A percentile compares a stretch with the other conserved stretches of the same genome.
phyloP scores from a whole-genome alignment of 2,888 invertebrate genomes.

The Eurytoma adleriae region DNA sequence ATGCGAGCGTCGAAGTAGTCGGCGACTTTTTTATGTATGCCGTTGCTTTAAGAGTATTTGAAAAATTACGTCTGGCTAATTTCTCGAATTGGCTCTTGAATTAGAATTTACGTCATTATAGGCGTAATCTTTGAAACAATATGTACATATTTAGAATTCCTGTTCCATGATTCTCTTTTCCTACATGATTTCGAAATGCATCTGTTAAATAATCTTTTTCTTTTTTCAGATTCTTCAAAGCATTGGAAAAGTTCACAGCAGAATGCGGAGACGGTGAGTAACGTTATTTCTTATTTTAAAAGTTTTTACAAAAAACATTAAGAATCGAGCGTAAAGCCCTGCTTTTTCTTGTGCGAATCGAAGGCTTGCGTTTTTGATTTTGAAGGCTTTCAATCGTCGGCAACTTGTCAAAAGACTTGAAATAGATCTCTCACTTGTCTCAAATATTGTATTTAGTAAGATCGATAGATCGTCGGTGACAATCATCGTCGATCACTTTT shows the following conservation, averaged over 20 bases:
- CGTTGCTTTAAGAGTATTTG: too few relatives aligned
- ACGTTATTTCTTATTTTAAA: neutral
- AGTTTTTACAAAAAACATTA: neutral
- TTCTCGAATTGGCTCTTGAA: too few relatives aligned
- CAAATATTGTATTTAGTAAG: neutral
- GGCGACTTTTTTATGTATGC: too few relatives aligned
- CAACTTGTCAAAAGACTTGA: neutral
- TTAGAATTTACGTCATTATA: too few relatives aligned
- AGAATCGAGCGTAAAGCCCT: too few relatives aligned
- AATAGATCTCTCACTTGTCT: neutral
- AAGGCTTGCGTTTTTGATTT: neutral
- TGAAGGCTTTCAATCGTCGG: neutral
- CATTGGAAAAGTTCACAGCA: slow-evolving; percentile 72
- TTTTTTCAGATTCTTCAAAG: slow-evolving; percentile 76
- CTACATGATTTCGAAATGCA: too few relatives aligned
- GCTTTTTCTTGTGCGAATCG: too few relatives aligned
- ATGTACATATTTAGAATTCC: too few relatives aligned
- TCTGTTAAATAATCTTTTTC: slow-evolving; percentile 47
- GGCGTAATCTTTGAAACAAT: too few relatives aligned
- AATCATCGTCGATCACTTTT: slow-evolving; percentile 39
- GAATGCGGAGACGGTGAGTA: slow-evolving; percentile 71
- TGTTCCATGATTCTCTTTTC: too few relatives aligned
- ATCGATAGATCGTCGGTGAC: slow-evolving; percentile 25
- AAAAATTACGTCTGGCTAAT: too few relatives aligned
- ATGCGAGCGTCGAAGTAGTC: too few relatives aligned